Percentiles rank a stretch among this genome's conserved stretches.
Conservation (phyloP, 2,113 vertebrate species). For the Spea bombifrons region DNA sequence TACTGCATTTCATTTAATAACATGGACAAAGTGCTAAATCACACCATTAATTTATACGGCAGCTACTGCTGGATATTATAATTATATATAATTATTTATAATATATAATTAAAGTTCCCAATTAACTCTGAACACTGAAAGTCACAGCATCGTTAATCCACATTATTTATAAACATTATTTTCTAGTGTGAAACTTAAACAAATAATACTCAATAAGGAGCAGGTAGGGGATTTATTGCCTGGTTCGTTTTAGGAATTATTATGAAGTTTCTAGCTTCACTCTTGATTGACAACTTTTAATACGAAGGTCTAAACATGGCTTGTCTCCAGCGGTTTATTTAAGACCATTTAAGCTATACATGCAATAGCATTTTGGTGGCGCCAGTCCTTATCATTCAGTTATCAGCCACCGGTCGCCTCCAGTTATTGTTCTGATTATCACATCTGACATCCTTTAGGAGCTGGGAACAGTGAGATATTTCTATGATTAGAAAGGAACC, state of each 20-base stretch:
- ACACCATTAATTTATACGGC: neutral
- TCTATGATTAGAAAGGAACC: neutral
- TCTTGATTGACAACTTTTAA: too few relatives aligned
- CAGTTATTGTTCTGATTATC: constrained; percentile 25
- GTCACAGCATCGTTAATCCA: neutral
- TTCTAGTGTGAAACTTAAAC: neutral
- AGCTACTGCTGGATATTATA: neutral
- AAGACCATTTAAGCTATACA: neutral
- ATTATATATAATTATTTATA: too few relatives aligned
- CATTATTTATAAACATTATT: neutral
- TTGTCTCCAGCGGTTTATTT: too few relatives aligned
- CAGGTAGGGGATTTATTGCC: too few relatives aligned
- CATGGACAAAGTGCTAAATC: neutral
- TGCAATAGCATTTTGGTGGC: neutral
- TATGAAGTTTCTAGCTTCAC: too few relatives aligned
- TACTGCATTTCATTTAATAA: neutral
- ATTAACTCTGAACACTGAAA: neutral
- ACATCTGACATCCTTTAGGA: neutral
- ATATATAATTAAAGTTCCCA: neutral
- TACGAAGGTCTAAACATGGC: too few relatives aligned
- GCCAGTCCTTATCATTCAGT: neutral
- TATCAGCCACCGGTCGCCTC: neutral
- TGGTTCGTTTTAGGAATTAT: too few relatives aligned
- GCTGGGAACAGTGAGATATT: neutral
- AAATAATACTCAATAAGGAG: too few relatives aligned